Evolutionary conservation across 2,888 invertebrate species (phyloP), one percentile per base, ranked within the genome.

Genomic region (Linnaemya vulpina): DNA sequence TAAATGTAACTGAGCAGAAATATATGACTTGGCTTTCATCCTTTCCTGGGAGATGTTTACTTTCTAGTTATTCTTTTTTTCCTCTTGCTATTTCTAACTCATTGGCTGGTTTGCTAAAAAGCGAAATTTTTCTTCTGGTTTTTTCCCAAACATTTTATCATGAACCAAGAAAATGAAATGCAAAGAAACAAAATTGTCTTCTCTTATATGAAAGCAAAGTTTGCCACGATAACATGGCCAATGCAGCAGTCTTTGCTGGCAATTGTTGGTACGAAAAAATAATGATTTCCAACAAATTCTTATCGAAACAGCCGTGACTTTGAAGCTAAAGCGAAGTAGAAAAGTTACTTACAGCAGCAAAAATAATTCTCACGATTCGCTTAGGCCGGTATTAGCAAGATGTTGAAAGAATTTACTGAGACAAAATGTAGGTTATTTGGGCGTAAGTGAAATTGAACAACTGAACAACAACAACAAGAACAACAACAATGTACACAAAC

Each of bases 391-490:
- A 74, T 30, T 62, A 46, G 35, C 70, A 40, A 73, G 43, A 73
- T 62, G 51, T 46, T 71, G 62, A 40, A 73, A 60, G 75, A 70
- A 46, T 62, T 62, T 25, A 30, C 55, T 49, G 25, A 67, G 81
- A 75, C 60, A 68, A 63, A 63, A 85, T 75, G 82, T 82, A 46
- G 85, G 85, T 85, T 85, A 85, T 85, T 85, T 85, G 85, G 85
- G 85, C 85, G 85, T 85, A 85, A 85, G 85, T 82, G 85, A 85
- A 85, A 82, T 85, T 85, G 58, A 83, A 85, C 82, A 85, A 82
- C 73, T 85, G 82, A 17, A 71, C 65, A 49, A 67, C 65, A 49
- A 43, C 30, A 62, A 22, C 60, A 17, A 71, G 60, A 49, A 67
- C 65, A 49, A 43, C 30, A 62, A 22, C 60, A 71, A 15, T 53